phyloP scores from a whole-genome alignment of 2,797 vertebrate species.

The Falco cherrug region DNA sequence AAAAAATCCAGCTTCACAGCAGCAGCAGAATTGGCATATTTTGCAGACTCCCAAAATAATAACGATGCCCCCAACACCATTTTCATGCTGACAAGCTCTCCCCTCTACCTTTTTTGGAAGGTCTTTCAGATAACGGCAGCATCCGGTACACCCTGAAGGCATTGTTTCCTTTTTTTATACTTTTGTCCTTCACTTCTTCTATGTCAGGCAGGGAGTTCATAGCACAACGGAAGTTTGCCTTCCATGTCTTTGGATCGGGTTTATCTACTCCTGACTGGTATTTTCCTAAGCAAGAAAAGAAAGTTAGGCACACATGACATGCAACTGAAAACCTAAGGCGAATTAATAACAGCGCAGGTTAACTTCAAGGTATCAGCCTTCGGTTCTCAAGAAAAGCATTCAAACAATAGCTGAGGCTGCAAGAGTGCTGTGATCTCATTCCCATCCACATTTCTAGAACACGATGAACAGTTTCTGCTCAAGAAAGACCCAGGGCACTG shows the following conservation, averaged over 20 bases:
- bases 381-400: background rate
- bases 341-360: background rate
- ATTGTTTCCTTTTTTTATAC: slow-evolving; percentile 98
- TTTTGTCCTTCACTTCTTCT: slow-evolving; percentile 98
- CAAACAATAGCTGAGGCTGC: background rate
- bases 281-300: slow-evolving; percentile 82
- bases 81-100: background rate
- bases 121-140: slow-evolving; percentile 89
- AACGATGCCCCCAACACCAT: background rate
- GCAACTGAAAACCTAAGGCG: background rate
- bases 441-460: background rate
- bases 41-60: background rate
- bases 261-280: slow-evolving; percentile 91
- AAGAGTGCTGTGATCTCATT: background rate
- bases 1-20: background rate
- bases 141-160: slow-evolving; percentile 97
- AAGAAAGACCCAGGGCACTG: slow-evolving; percentile 13
- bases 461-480: slow-evolving; percentile 4
- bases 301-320: background rate
- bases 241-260: slow-evolving; percentile 98
- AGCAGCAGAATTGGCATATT: background rate
- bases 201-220: slow-evolving; percentile 99
- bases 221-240: slow-evolving; percentile 98
- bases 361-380: background rate
- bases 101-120: slow-evolving; percentile 89